Evolutionary conservation across 2,797 vertebrate species (phyloP), one percentile per base, ranked within the genome.

Genomic region (Knipowitschia caucasica): DNA sequence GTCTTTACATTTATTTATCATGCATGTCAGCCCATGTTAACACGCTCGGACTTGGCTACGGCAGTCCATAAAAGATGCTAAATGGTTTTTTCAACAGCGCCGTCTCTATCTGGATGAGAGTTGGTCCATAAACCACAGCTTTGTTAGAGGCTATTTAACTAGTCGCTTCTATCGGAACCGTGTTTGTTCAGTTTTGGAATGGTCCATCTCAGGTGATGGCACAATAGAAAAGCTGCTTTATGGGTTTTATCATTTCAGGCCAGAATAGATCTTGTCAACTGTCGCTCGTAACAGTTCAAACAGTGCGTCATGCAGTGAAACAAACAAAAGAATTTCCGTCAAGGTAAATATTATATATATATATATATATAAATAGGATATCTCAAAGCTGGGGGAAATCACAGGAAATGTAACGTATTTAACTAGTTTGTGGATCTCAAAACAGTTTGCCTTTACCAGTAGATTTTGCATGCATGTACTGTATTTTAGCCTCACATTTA

Each of bases 161-260:
- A 42, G 39, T 60, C 26, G 43, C 24, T 63, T 51, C 62, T 35
- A 27, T 67, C 42, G 21, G 33, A 64, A 60, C 60, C 24, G 27
- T 73, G 70, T 78, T 85, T 78, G 72, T 71, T 77, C 67, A 82
- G 62, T 60, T 75, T 67, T 65, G 67, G 73, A 77, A 62, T 55
- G 66, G 75, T 78, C 67, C 61, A 7, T 57, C 78, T 71, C 63
- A 71, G 73, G 59, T 78, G 65, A 76, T 80, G 59, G 74, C 60
- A 65, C 70, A 76, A 50, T 44, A 59, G 56, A 54, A 50, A 38
- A 70, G 73, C 27, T 0, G 55, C 61, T 77, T 71, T 54, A 65
- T 62, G 53, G 56, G 62, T 39, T 62, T 73, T 69, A 73, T 77
- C 58, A 9, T 45, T 59, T 59, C 51, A 20, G 57, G 33, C 52